Percentiles rank a stretch among this genome's conserved stretches.
Evolutionary conservation across 2,113 vertebrate genomes (phyloP).

Genomic region (Cryptoleucopteryx plumbea): DNA sequence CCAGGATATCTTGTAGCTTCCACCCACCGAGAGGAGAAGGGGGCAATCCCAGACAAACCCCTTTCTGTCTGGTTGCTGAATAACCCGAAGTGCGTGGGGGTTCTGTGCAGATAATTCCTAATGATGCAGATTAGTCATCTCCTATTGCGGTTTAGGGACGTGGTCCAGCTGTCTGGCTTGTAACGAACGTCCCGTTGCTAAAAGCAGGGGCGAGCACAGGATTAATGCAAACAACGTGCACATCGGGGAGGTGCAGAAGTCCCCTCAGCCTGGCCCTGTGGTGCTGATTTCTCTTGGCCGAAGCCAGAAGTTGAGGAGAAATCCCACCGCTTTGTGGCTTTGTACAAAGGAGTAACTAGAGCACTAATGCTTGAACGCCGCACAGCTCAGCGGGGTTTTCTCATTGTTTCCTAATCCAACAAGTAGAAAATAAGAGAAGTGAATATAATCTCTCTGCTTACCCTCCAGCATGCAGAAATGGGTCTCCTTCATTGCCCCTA

Average conservation of each 20-base stretch:
- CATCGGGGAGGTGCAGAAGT: background rate
- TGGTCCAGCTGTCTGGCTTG: constrained; percentile 27
- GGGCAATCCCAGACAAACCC: constrained; percentile 1
- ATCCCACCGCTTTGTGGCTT: background rate
- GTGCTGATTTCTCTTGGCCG: background rate
- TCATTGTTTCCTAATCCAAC: background rate
- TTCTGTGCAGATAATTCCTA: constrained; percentile 33
- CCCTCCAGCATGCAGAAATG: background rate
- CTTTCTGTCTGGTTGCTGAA: constrained; percentile 5
- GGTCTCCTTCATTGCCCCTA: rapidly evolving
- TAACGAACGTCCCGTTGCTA: background rate
- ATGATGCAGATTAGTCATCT: constrained; percentile 41
- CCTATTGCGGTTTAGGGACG: background rate
- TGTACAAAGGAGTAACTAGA: background rate
- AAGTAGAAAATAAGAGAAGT: background rate
- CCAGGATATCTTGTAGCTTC: background rate
- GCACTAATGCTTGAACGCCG: rapidly evolving
- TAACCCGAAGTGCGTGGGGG: background rate
- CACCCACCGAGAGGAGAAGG: background rate
- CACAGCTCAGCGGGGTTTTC: rapidly evolving
- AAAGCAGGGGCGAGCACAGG: background rate
- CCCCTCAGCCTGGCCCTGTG: background rate
- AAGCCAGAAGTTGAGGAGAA: background rate
- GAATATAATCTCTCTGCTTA: background rate
- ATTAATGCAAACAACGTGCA: constrained; percentile 2